phyloP scores from a whole-genome alignment of 2,113 vertebrate species.

The Chionodraco myersi region DNA sequence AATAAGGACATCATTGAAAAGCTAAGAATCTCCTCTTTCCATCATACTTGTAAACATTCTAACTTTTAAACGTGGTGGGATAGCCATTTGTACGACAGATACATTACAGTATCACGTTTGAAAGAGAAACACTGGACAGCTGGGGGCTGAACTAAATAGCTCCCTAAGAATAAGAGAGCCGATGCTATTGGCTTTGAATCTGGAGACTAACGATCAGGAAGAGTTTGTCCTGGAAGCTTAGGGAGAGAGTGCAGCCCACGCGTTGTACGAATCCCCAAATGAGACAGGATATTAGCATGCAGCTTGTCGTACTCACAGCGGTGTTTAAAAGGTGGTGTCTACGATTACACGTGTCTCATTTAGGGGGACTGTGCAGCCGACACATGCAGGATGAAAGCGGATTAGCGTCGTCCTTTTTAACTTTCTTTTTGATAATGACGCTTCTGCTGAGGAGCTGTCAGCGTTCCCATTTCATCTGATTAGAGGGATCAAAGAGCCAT shows the following conservation, averaged over 20 bases:
- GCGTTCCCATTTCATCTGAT: slow-evolving; percentile 62
- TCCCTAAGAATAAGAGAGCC: not conserved
- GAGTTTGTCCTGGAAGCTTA: not conserved
- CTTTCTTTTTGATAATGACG: slow-evolving; percentile 32
- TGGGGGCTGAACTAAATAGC: slow-evolving; percentile 2
- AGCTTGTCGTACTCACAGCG: not conserved
- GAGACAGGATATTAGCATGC: not conserved
- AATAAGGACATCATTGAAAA: too few relatives aligned
- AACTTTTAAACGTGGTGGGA: not conserved
- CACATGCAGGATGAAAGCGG: slow-evolving; percentile 57
- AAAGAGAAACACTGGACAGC: not conserved
- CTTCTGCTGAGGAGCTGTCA: slow-evolving; percentile 41
- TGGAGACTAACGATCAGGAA: slow-evolving; percentile 15
- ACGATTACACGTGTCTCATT: slow-evolving; percentile 21
- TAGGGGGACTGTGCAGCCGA: not conserved
- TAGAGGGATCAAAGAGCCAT: slow-evolving; percentile 65
- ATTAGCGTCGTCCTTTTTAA: not conserved
- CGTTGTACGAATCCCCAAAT: not conserved
- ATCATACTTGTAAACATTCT: not conserved
- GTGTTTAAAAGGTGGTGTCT: slow-evolving; percentile 8
- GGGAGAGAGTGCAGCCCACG: not conserved
- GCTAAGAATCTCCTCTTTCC: too few relatives aligned
- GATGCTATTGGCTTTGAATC: not conserved
- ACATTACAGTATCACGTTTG: not conserved
- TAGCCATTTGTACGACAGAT: not conserved